These are phyloP conservation scores for Neodiprion fabricii DNA, from an alignment of 1,140 invertebrate species.

Conservation along the genomic window DNA sequence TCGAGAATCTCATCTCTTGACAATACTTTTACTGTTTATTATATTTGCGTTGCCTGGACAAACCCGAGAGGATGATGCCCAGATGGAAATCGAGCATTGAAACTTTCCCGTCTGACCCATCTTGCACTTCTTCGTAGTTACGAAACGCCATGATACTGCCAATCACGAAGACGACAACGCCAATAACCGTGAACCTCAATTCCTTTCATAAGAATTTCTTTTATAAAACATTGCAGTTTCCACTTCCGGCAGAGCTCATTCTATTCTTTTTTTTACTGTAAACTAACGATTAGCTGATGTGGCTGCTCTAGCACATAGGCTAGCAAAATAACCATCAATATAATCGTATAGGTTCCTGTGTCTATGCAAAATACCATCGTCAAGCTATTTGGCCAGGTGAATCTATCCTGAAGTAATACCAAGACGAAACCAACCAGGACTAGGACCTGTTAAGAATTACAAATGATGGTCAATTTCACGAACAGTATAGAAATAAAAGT, in stretches of 20 bases:
- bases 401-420: not conserved
- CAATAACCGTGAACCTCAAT: not conserved
- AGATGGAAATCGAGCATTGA: not conserved
- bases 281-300: not conserved
- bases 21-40: too few species aligned
- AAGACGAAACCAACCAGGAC: conserved; percentile 2
- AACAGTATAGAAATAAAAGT: not conserved
- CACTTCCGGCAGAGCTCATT: too few species aligned
- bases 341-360: not conserved
- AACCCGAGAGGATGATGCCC: not conserved
- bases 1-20: too few species aligned
- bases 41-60: too few species aligned
- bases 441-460: not conserved
- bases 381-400: conserved; percentile 1
- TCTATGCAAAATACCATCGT: not conserved
- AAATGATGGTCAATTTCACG: not conserved
- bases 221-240: too few species aligned
- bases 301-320: not conserved
- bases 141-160: not conserved
- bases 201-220: not conserved
- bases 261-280: not conserved
- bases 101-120: not conserved
- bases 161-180: not conserved
- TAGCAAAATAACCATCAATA: not conserved
- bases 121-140: not conserved